phyloP scores from a whole-genome alignment of 2,888 invertebrate genomes.

The Nipponacmea schrenckii region DNA sequence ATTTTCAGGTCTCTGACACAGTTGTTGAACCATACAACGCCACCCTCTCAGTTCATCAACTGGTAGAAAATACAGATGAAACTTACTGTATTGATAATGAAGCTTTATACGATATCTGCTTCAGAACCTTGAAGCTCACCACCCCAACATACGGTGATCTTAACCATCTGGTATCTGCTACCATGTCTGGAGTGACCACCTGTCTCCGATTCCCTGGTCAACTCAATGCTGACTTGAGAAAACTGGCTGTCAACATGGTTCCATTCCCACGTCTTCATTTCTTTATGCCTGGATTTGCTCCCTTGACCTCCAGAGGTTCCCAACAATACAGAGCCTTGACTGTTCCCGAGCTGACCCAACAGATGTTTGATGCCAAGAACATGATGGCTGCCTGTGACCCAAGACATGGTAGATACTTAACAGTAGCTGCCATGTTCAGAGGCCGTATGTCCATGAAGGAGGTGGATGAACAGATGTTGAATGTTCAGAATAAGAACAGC shows the following conservation, averaged over 20 bases:
- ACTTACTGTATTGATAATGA: constrained; percentile 5
- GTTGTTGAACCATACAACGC: background rate
- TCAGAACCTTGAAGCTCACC: background rate
- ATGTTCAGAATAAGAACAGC: constrained; percentile 6
- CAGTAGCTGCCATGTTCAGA: constrained; percentile 4
- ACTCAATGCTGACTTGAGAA: background rate
- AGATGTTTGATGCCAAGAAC: constrained; percentile 7
- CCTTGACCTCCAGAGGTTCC: background rate
- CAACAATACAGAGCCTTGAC: constrained; percentile 1
- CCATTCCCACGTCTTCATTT: constrained; percentile 2
- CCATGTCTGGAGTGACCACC: constrained; percentile 3
- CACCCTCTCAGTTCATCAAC: constrained; percentile 3
- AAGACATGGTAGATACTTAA: background rate
- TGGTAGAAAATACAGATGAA: constrained; percentile 6
- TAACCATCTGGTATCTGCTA: background rate
- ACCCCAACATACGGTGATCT: constrained; percentile 4
- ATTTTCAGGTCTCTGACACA: background rate
- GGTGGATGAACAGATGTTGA: constrained; percentile 3
- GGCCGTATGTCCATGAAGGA: constrained; percentile 6
- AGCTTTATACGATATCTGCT: background rate
- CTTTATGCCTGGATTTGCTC: constrained; percentile 4
- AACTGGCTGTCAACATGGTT: background rate
- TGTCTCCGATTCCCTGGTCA: constrained; percentile 4
- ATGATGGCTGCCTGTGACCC: constrained; percentile 1
- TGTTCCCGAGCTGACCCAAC: background rate